Evolutionary conservation across 2,888 invertebrate species (phyloP).

Genomic region (Formica aserva): DNA sequence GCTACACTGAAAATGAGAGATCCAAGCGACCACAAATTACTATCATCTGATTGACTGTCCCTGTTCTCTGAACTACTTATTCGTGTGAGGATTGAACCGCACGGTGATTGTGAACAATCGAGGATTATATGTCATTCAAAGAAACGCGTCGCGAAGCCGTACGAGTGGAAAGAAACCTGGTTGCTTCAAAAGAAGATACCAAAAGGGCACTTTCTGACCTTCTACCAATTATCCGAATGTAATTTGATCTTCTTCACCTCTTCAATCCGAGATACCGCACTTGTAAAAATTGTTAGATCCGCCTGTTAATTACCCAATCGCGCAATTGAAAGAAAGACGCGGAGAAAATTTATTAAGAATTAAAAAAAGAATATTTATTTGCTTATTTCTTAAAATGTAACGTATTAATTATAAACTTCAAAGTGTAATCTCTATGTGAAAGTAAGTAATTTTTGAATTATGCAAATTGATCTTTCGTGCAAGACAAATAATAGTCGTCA

Average conservation of each 20-base stretch:
- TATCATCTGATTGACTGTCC: not conserved
- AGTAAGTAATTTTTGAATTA: constrained; percentile 1
- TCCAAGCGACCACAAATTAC: constrained; percentile 1
- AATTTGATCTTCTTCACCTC: constrained; percentile 23
- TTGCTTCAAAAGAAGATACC: constrained; percentile 23
- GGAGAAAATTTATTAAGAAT: not conserved
- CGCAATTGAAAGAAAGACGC: constrained; percentile 2
- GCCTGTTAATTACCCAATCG: constrained; percentile 7
- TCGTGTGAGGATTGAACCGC: constrained; percentile 10
- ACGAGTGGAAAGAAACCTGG: constrained; percentile 36
- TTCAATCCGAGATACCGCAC: not conserved
- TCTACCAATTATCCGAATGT: constrained; percentile 24
- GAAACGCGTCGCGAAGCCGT: constrained; percentile 24
- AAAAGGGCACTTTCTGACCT: not conserved
- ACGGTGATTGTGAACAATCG: constrained; percentile 31
- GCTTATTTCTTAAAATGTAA: not conserved
- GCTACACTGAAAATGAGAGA: not conserved
- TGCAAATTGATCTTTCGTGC: constrained; percentile 20
- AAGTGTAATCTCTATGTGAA: not conserved
- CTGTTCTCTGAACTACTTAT: not conserved
- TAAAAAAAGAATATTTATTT: not conserved
- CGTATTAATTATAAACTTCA: not conserved
- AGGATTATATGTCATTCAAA: constrained; percentile 49
- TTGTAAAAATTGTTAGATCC: constrained; percentile 37
- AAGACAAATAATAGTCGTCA: not conserved